These are phyloP conservation scores for Onychorhynchus coronatus DNA, from an alignment of 2,113 vertebrate genomes.

Conservation along the genomic window DNA sequence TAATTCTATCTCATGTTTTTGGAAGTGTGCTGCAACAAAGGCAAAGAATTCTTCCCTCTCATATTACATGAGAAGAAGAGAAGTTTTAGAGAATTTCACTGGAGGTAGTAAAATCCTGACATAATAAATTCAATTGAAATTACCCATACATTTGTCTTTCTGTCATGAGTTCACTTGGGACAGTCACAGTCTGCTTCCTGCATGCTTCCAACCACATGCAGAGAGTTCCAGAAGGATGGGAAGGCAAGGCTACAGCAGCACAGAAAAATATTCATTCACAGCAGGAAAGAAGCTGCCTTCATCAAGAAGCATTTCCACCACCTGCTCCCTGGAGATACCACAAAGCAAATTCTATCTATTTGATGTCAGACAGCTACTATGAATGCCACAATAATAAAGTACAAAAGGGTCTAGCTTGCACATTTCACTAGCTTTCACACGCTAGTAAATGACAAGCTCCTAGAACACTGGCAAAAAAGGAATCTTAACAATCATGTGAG, in stretches of 20 bases:
- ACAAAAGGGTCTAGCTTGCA: background rate
- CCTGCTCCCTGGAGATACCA: background rate
- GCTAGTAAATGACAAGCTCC: background rate
- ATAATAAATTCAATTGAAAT: background rate
- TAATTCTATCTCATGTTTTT: background rate
- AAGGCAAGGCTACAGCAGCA: background rate
- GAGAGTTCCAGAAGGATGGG: background rate
- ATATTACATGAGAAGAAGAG: background rate
- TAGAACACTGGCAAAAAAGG: background rate
- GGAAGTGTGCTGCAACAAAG: background rate
- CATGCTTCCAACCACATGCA: background rate
- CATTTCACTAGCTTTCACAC: background rate
- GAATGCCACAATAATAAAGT: background rate
- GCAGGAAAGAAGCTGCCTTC: background rate
- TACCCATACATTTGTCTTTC: background rate
- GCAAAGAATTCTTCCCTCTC: background rate
- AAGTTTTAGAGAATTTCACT: background rate
- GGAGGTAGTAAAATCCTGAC: background rate
- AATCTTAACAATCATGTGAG: accelerated
- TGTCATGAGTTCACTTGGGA: background rate
- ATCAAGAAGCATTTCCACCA: background rate
- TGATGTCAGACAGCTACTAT: background rate
- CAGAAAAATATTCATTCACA: background rate
- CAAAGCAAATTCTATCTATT: background rate
- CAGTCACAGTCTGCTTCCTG: background rate